These are phyloP conservation scores for Actenoides lindsayi DNA, from an alignment of 2,113 vertebrate genomes.

Conservation along the genomic window DNA sequence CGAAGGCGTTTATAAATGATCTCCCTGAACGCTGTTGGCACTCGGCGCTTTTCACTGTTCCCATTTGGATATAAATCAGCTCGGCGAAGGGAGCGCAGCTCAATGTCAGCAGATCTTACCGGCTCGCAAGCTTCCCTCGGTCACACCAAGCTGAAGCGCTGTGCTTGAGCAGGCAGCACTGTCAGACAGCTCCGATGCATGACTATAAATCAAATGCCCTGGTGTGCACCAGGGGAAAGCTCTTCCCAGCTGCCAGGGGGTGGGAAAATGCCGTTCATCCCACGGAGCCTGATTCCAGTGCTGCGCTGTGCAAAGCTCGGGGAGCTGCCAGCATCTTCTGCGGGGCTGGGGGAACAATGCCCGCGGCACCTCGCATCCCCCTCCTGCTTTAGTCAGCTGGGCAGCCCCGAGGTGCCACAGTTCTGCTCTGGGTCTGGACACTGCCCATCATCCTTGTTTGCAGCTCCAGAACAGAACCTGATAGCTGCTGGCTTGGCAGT, in stretches of 20 bases:
- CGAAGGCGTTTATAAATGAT: background rate
- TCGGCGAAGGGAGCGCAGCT: background rate
- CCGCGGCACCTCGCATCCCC: background rate
- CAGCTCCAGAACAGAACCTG: background rate
- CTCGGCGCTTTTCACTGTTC: background rate
- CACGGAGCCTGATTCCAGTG: background rate
- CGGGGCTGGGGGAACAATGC: background rate
- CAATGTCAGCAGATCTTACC: background rate
- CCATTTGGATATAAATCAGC: background rate
- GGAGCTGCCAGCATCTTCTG: background rate
- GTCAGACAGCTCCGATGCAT: too few species aligned
- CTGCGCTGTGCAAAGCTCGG: background rate
- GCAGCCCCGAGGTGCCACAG: accelerated
- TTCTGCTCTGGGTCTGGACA: background rate
- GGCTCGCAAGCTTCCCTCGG: background rate
- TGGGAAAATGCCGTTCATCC: accelerated
- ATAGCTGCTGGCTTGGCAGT: background rate
- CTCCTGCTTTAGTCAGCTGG: background rate
- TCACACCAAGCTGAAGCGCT: too few species aligned
- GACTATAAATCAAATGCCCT: accelerated
- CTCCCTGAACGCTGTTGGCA: background rate
- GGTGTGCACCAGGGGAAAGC: background rate
- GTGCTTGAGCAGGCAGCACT: background rate
- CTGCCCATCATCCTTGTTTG: background rate
- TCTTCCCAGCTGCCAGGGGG: background rate